A percentile compares a stretch with the other conserved stretches of the same genome.
These are phyloP conservation scores for Xenus cinereus DNA, from an alignment of 2,113 vertebrate species.

Conservation along the genomic window DNA sequence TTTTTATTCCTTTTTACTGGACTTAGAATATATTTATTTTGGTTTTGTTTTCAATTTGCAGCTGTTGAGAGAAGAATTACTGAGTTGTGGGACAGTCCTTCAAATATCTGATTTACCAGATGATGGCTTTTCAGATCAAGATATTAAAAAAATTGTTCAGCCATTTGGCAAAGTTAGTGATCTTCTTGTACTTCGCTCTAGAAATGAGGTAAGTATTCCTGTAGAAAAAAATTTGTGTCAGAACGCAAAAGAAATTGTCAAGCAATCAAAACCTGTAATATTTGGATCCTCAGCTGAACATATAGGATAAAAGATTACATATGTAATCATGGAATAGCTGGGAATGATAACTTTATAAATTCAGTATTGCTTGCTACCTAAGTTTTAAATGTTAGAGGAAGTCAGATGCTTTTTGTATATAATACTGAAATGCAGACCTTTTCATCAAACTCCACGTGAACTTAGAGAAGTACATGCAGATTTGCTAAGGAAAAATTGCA, in stretches of 20 bases:
- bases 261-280: no score
- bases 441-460: rapidly evolving
- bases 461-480: rapidly evolving
- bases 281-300: no score
- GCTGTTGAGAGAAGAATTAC: conserved; percentile 62
- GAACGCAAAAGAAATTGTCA: background rate
- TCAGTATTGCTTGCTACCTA: background rate
- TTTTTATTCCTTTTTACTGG: background rate
- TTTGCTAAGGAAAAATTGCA: background rate
- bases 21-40: background rate
- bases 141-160: conserved; percentile 77
- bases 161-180: conserved; percentile 80
- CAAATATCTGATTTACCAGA: conserved; percentile 77
- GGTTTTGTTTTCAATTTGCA: background rate
- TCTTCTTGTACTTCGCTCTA: conserved; percentile 75
- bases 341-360: background rate
- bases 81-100: conserved; percentile 67
- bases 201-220: conserved; percentile 72
- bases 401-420: background rate
- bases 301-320: background rate
- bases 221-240: background rate
- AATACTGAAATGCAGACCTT: background rate
- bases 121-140: conserved; percentile 72
- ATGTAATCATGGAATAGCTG: background rate
- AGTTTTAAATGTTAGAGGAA: background rate